These are phyloP conservation scores for Takifugu rubripes DNA, from an alignment of 2,797 vertebrate species.

Conservation along the genomic window DNA sequence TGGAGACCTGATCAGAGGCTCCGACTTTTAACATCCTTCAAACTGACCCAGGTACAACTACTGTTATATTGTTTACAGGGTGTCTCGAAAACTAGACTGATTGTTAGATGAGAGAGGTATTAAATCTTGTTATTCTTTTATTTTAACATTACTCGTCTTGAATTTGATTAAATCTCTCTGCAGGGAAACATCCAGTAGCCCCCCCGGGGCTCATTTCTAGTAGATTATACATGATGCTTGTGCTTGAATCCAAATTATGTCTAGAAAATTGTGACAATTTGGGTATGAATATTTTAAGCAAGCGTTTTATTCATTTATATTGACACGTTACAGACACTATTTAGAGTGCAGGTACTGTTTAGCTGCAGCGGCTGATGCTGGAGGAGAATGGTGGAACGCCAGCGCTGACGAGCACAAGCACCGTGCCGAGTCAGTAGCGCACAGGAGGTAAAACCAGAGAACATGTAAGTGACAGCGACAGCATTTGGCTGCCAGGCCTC, in stretches of 20 bases:
- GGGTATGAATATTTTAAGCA: neutral
- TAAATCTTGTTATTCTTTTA: neutral
- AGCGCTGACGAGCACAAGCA: too few species aligned
- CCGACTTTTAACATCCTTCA: slow-evolving; percentile 2
- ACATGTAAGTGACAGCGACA: too few species aligned
- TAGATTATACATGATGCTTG: neutral
- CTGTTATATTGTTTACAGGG: slow-evolving; percentile 8
- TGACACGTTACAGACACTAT: too few species aligned
- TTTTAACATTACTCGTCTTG: neutral
- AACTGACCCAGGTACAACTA: slow-evolving; percentile 13
- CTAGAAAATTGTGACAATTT: neutral
- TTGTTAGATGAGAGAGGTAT: neutral
- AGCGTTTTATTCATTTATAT: neutral
- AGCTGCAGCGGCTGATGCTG: too few species aligned
- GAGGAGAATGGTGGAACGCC: too few species aligned
- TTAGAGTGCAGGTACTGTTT: too few species aligned
- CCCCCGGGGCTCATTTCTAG: slow-evolving; percentile 4
- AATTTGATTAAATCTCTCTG: too few species aligned
- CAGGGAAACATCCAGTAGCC: neutral
- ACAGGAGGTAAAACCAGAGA: too few species aligned
- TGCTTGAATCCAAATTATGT: slow-evolving; percentile 5
- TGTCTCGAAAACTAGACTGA: neutral
- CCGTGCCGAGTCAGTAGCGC: too few species aligned
- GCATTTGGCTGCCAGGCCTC: too few species aligned
- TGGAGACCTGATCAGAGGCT: too few species aligned